Evolutionary conservation across 1,140 invertebrate genomes (phyloP).

Genomic region (Platyscapa corneri): DNA sequence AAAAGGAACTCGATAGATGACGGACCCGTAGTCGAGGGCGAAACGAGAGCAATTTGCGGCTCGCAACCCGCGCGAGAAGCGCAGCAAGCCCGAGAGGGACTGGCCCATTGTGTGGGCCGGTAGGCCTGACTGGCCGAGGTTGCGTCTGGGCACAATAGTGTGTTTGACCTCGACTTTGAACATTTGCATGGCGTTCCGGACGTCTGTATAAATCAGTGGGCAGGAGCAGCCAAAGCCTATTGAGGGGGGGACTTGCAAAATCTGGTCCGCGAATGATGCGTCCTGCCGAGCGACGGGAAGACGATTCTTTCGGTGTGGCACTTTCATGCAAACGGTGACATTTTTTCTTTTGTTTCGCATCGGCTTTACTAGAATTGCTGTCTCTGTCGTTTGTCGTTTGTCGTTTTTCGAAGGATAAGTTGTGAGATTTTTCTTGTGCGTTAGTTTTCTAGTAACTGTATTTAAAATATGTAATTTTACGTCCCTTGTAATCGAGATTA

Average conservation of each 20-base stretch:
- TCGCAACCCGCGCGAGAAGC: constrained; percentile 39
- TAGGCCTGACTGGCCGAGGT: background rate
- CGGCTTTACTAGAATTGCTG: background rate
- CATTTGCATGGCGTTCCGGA: constrained; percentile 60
- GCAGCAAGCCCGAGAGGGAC: constrained; percentile 33
- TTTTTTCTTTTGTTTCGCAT: background rate
- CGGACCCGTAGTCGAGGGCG: constrained; percentile 45
- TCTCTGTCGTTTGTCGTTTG: too few species aligned
- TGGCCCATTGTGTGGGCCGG: constrained; percentile 5
- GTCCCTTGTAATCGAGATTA: too few species aligned
- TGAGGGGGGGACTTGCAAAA: constrained; percentile 55
- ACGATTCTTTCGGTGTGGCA: background rate
- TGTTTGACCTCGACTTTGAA: constrained; percentile 54
- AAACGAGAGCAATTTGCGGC: constrained; percentile 63
- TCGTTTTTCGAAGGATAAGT: too few species aligned
- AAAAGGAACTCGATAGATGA: constrained; percentile 16
- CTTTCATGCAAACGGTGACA: background rate
- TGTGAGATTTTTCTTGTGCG: background rate
- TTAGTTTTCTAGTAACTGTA: background rate
- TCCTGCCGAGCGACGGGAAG: background rate
- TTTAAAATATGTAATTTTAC: background rate
- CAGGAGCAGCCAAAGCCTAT: background rate
- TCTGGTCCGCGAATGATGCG: constrained; percentile 57
- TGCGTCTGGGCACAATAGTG: constrained; percentile 56
- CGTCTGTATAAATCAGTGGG: constrained; percentile 63